Evolutionary conservation across 2,113 vertebrate species (phyloP).

Genomic region (Aspiorhynchus laticeps): DNA sequence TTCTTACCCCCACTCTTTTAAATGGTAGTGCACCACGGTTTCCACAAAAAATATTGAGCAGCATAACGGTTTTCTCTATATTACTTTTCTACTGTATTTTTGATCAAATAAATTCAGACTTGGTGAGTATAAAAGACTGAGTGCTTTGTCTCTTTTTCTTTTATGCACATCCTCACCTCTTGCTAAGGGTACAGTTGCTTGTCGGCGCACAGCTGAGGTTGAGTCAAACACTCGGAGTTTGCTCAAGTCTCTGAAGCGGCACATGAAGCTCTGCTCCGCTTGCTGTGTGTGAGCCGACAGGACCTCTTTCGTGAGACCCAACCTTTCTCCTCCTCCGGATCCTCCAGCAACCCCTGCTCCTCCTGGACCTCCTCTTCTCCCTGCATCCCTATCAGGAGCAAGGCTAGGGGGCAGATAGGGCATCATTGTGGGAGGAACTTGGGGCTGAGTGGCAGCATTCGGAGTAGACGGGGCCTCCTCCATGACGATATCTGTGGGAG

Average conservation of each 20-base stretch:
- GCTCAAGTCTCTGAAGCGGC: slow-evolving; percentile 84
- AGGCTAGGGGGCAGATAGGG: slow-evolving; percentile 49
- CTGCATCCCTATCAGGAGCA: slow-evolving; percentile 61
- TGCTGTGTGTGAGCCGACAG: slow-evolving; percentile 89
- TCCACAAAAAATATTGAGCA: too few species aligned
- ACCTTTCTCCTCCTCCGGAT: slow-evolving; percentile 58
- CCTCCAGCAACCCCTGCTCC: slow-evolving; percentile 27
- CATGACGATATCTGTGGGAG: slow-evolving; percentile 81
- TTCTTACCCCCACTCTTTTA: too few species aligned
- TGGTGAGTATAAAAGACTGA: not conserved
- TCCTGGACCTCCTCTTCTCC: slow-evolving; percentile 60
- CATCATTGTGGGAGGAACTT: slow-evolving; percentile 15
- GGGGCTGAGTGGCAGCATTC: slow-evolving; percentile 53
- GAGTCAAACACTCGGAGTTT: slow-evolving; percentile 81
- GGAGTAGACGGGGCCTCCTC: slow-evolving; percentile 80
- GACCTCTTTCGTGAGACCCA: slow-evolving; percentile 90
- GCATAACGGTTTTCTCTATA: too few species aligned
- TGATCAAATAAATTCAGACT: not conserved
- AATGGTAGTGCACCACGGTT: too few species aligned
- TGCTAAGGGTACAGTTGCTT: slow-evolving; percentile 62
- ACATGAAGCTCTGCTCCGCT: slow-evolving; percentile 89
- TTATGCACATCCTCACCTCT: slow-evolving; percentile 65
- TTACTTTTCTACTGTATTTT: too few species aligned
- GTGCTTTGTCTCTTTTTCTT: too few species aligned
- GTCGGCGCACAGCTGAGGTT: slow-evolving; percentile 64